Conservation (phyloP, 2,888 invertebrate species). For the Acleris literana region DNA sequence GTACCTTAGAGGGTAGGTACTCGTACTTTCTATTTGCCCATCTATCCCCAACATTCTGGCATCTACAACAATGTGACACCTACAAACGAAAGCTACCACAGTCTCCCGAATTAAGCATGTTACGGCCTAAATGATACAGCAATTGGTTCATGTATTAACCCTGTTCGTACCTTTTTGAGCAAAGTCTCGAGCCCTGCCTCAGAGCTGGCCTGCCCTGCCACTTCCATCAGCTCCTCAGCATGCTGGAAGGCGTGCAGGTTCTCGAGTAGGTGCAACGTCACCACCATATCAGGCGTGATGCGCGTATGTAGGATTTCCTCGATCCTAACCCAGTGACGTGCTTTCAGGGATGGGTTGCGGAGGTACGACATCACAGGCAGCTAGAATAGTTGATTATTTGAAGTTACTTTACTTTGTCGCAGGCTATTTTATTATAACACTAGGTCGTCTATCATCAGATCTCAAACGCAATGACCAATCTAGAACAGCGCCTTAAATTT, state of each 20-base stretch:
- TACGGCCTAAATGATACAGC: too few relatives aligned
- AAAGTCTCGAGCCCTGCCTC: conserved; percentile 92
- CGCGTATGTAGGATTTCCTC: conserved; percentile 89
- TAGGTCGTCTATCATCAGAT: too few relatives aligned
- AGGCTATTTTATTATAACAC: too few relatives aligned
- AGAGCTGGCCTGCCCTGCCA: conserved; percentile 94
- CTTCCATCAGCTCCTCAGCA: conserved; percentile 90
- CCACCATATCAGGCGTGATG: conserved; percentile 86
- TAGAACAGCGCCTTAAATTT: too few relatives aligned
- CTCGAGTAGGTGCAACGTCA: conserved; percentile 88
- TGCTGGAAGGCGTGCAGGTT: conserved; percentile 89
- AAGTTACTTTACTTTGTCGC: not conserved
- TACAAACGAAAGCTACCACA: too few relatives aligned
- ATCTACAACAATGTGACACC: too few relatives aligned
- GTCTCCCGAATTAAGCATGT: too few relatives aligned
- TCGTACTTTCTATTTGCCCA: too few relatives aligned
- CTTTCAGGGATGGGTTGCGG: conserved; percentile 90
- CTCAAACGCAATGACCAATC: too few relatives aligned
- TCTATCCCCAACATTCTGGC: too few relatives aligned
- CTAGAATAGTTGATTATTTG: conserved; percentile 56
- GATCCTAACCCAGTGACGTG: conserved; percentile 93
- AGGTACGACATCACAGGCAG: conserved; percentile 91
- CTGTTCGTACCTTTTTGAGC: conserved; percentile 86
- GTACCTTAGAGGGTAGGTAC: too few relatives aligned
- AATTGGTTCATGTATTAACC: too few relatives aligned